Evolutionary conservation across 1,140 invertebrate genomes (phyloP).

Genomic region (Tetragonula clypearis): DNA sequence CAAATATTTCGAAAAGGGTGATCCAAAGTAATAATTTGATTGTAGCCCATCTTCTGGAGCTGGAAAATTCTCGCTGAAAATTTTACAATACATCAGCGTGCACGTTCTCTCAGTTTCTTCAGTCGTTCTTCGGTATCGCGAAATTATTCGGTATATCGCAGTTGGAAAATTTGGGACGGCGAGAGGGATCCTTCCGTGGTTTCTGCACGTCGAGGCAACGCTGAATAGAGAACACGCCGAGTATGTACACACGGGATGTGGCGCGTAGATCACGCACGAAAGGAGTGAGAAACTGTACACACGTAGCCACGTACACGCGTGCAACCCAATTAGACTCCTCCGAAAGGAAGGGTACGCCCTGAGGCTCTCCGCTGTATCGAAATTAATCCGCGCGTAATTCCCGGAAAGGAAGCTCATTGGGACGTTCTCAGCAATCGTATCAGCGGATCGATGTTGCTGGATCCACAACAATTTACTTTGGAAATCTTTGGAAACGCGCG

Average conservation of each 20-base stretch:
- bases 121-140: too few species aligned
- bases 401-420: slow-evolving; percentile 37
- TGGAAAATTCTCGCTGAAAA: too few species aligned
- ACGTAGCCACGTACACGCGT: slow-evolving; percentile 41
- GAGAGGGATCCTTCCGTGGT: too few species aligned
- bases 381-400: slow-evolving; percentile 64
- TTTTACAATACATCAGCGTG: too few species aligned
- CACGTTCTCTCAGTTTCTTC: too few species aligned
- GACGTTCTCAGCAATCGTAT: background rate
- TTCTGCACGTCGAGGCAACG: background rate
- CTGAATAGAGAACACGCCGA: background rate
- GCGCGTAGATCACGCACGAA: slow-evolving; percentile 54
- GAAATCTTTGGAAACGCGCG: too few species aligned
- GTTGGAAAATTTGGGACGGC: background rate
- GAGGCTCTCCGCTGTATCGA: slow-evolving; percentile 42
- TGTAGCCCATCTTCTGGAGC: too few species aligned
- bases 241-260: slow-evolving; percentile 13
- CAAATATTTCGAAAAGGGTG: too few species aligned
- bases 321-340: slow-evolving; percentile 59
- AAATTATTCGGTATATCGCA: too few species aligned
- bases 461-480: too few species aligned
- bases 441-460: too few species aligned
- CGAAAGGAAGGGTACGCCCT: slow-evolving; percentile 45
- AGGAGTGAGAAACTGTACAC: slow-evolving; percentile 55
- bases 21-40: too few species aligned